phyloP scores from a whole-genome alignment of 2,888 invertebrate genomes.

The Liopterus haemorrhoidalis region DNA sequence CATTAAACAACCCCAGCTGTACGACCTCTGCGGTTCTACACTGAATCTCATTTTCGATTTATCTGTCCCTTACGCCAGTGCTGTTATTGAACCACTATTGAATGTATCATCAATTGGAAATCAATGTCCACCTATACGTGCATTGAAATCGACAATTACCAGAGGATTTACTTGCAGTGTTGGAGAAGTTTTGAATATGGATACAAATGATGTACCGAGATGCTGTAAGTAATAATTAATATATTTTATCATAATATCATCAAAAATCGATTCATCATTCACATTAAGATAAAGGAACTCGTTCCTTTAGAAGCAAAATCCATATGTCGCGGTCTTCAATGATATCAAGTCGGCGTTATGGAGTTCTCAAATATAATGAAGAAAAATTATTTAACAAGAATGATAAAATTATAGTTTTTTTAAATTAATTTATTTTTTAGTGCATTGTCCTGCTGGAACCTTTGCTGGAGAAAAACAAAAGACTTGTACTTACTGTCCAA shows the following conservation, averaged over 20 bases:
- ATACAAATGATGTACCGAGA: conserved; percentile 83
- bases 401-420: background rate
- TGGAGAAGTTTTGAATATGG: conserved; percentile 91
- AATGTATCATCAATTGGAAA: conserved; percentile 87
- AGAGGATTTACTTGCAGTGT: conserved; percentile 90
- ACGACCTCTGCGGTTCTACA: conserved; percentile 92
- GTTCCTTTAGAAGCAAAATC: too few relatives aligned
- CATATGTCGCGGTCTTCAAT: too few relatives aligned
- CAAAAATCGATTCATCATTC: too few relatives aligned
- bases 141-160: conserved; percentile 73
- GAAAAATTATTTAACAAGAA: background rate
- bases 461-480: conserved; percentile 87
- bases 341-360: too few relatives aligned
- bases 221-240: conserved; percentile 63
- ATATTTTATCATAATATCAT: background rate
- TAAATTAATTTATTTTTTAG: conserved; percentile 47
- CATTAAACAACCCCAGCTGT: conserved; percentile 83
- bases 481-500: conserved; percentile 83
- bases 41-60: conserved; percentile 89
- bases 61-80: conserved; percentile 87
- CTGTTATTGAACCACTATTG: conserved; percentile 79
- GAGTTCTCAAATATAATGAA: too few relatives aligned
- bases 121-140: conserved; percentile 86
- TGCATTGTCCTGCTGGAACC: conserved; percentile 96
- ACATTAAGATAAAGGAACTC: too few relatives aligned